Evolutionary conservation across 2,113 vertebrate species (phyloP).

Genomic region (Nycticryphes semicollaris): DNA sequence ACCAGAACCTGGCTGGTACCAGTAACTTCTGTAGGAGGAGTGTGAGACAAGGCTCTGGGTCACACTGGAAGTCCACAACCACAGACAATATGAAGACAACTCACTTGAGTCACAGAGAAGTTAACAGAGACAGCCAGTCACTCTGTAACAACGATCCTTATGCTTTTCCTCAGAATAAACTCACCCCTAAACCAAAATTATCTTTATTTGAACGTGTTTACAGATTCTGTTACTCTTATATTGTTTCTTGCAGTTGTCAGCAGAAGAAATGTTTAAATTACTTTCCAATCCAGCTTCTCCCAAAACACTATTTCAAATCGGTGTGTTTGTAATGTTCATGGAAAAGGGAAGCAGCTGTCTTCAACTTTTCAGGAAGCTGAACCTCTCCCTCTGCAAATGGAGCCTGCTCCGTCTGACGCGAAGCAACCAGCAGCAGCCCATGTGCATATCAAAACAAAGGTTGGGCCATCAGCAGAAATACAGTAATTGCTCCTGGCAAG

Average conservation of each 20-base stretch:
- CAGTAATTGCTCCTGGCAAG: background rate
- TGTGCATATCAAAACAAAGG: background rate
- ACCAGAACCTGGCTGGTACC: background rate
- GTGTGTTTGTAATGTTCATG: background rate
- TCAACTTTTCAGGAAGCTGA: background rate
- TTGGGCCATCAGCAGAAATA: background rate
- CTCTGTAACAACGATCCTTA: background rate
- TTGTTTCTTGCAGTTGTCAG: background rate
- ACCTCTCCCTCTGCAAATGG: background rate
- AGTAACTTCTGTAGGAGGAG: background rate
- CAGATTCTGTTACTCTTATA: background rate
- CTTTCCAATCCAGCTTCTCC: background rate
- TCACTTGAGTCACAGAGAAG: background rate
- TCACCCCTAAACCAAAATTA: background rate
- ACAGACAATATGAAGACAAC: background rate
- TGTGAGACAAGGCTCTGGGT: background rate
- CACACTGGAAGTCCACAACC: background rate
- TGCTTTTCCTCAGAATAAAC: accelerated
- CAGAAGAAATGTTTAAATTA: background rate
- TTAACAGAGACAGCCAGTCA: background rate
- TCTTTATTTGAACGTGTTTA: background rate
- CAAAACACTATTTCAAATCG: background rate
- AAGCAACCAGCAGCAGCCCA: background rate
- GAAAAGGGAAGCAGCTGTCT: background rate
- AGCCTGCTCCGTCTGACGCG: background rate